Evolutionary conservation across 2,797 vertebrate genomes (phyloP).

Genomic region (Cirrhinus molitorella): DNA sequence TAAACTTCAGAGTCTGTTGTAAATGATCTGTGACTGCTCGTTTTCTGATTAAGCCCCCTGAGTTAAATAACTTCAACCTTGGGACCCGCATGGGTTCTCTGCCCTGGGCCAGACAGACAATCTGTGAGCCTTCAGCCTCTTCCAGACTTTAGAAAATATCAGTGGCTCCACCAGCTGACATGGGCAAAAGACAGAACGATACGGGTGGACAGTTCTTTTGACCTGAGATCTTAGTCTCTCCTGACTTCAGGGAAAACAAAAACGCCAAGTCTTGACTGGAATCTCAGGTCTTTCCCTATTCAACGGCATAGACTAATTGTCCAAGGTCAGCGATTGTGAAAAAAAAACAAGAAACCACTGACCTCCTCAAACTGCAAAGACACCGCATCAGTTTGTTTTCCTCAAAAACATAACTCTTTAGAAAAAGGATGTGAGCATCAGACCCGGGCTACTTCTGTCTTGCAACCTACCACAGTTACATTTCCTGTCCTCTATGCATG

Average conservation of each 20-base stretch:
- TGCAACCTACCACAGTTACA: slow-evolving; percentile 55
- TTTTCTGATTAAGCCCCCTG: slow-evolving; percentile 27
- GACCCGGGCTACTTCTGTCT: slow-evolving; percentile 36
- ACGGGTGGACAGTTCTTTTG: slow-evolving; percentile 48
- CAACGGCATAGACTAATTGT: slow-evolving; percentile 23
- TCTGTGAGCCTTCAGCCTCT: slow-evolving; percentile 47
- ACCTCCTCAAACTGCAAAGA: slow-evolving; percentile 15
- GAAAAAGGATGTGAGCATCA: slow-evolving; percentile 44
- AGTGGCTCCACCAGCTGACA: slow-evolving; percentile 57
- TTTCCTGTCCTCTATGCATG: slow-evolving; percentile 54
- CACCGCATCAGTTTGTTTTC: slow-evolving; percentile 43
- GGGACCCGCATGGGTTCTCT: neutral
- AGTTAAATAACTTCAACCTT: slow-evolving; percentile 17
- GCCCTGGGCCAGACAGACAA: slow-evolving; percentile 13
- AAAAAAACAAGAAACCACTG: slow-evolving; percentile 34
- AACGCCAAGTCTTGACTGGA: slow-evolving; percentile 22
- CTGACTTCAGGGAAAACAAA: slow-evolving; percentile 24
- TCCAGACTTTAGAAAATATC: slow-evolving; percentile 56
- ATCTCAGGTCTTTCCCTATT: slow-evolving; percentile 19
- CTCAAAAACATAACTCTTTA: slow-evolving; percentile 40
- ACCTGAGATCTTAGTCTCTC: slow-evolving; percentile 35
- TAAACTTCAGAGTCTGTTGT: slow-evolving; percentile 10
- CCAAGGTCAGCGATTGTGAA: slow-evolving; percentile 16
- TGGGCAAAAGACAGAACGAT: slow-evolving; percentile 48
- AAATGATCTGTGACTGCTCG: slow-evolving; percentile 45